Evolutionary conservation across 1,140 invertebrate species (phyloP), one percentile per base, ranked within the genome.

Genomic region (Cephus cinctus): DNA sequence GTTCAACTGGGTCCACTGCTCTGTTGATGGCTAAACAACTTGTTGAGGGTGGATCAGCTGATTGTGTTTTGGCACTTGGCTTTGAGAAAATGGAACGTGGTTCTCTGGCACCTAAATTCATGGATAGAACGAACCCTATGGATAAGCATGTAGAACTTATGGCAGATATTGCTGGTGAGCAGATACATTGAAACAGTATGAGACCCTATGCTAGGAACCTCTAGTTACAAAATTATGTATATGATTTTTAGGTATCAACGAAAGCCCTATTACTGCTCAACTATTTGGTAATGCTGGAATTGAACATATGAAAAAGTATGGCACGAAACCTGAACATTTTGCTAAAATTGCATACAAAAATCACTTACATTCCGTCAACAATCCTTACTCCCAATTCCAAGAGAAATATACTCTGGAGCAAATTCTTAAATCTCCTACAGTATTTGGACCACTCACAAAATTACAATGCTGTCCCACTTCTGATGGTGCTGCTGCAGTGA

Each of bases 1-100:
- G 97, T 68, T 89, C 96, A 0, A 98, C 94, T 14, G 97, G 97
- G 8, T 92, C 96, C 0, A 92, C 90, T 42, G 96, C 96, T 2
- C 69, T 99, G 1, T 84, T 87, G 48, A 75, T 99, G 62, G 94
- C 86, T 0, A 96, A 96, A 67, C 92, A 98, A 71, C 81, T 97
- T 5, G 79, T 99, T 14, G 86, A 94, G 77, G 83, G 87, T 57
- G 92, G 92, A 8, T 79, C 85, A 54, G 82, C 84, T 12, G 86
- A 98, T 65, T 95, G 96, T 71, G 87, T 90, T 1, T 72, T 99
- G 27, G 96, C 95, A 14, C 67, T 98, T 34, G 97, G 97, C 3
- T 99, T 98, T 74, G 97, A 99, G 66, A 98, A 98, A 76, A 99
- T 99, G 97, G 87, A 96, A 59, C 81, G 83, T 35, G 97, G 96